Percentiles rank a stretch among this genome's conserved stretches.
These are phyloP conservation scores for Cryptoleucopteryx plumbea DNA, from an alignment of 2,113 vertebrate genomes.

Conservation along the genomic window DNA sequence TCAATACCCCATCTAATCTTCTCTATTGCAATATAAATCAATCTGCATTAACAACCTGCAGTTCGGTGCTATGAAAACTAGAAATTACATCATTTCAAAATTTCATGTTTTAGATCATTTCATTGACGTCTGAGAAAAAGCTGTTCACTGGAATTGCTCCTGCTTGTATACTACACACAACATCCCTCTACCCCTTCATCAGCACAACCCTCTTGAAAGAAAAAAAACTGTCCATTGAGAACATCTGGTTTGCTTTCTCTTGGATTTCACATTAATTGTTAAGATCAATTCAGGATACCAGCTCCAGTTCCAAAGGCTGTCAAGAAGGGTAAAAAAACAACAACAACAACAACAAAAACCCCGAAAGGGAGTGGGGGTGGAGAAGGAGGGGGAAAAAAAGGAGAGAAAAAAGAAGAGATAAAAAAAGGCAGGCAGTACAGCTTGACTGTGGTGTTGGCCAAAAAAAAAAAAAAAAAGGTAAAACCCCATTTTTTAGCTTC, in stretches of 20 bases:
- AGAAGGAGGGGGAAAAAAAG: too few species aligned
- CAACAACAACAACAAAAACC: too few species aligned
- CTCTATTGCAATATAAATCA: background rate
- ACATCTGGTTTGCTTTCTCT: background rate
- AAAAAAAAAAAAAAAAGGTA: background rate
- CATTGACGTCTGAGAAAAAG: background rate
- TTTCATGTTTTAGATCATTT: background rate
- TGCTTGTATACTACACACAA: background rate
- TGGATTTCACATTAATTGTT: background rate
- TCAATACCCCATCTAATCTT: background rate
- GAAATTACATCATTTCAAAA: background rate
- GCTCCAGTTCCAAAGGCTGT: background rate
- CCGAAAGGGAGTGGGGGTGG: too few species aligned
- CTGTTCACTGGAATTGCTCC: background rate
- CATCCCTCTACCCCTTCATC: background rate
- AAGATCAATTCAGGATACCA: background rate
- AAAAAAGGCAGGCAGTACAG: background rate
- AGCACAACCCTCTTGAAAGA: background rate
- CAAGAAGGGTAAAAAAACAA: background rate
- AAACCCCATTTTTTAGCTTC: background rate
- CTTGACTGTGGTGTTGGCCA: background rate
- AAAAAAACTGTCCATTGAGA: background rate
- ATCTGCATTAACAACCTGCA: background rate
- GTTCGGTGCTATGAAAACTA: background rate
- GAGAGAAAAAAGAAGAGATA: too few species aligned